These are phyloP conservation scores for Bergia sp. DNA, from an alignment of 92 coral and sea anemone species.

Conservation along the genomic window DNA sequence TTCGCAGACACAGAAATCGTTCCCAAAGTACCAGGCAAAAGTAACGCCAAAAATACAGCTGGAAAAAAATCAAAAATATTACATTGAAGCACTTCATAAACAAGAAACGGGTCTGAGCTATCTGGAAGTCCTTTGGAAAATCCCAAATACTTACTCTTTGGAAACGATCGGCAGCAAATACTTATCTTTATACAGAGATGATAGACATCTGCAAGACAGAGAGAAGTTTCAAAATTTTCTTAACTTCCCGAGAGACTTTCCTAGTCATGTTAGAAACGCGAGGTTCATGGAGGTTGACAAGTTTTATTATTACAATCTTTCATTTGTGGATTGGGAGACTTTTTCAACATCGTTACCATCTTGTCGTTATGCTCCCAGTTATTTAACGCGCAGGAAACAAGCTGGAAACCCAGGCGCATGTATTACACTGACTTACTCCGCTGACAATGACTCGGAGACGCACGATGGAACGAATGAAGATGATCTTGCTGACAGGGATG, in stretches of 20 bases:
- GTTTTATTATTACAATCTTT: slow-evolving; percentile 14
- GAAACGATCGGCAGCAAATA: slow-evolving; percentile 51
- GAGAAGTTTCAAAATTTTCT: slow-evolving; percentile 21
- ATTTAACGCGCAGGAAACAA: slow-evolving; percentile 15
- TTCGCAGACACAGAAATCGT: slow-evolving; percentile 57
- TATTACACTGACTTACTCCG: slow-evolving; percentile 16
- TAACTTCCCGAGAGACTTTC: neutral
- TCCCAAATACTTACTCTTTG: slow-evolving; percentile 55
- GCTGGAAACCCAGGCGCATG: neutral
- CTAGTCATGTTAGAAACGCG: slow-evolving; percentile 16
- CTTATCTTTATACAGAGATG: slow-evolving; percentile 73
- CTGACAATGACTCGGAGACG: slow-evolving; percentile 10
- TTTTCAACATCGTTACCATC: neutral
- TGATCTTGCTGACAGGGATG: slow-evolving; percentile 11
- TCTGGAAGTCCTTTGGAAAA: slow-evolving; percentile 80
- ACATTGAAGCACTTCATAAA: slow-evolving; percentile 81
- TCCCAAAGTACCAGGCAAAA: slow-evolving; percentile 68
- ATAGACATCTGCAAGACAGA: slow-evolving; percentile 55
- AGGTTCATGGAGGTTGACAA: neutral
- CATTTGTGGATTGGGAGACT: slow-evolving; percentile 18
- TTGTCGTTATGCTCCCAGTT: slow-evolving; percentile 22
- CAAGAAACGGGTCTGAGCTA: slow-evolving; percentile 78
- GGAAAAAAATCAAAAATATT: slow-evolving; percentile 66
- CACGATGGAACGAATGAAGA: neutral
- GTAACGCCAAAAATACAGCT: slow-evolving; percentile 70